Evolutionary conservation across 2,113 vertebrate species (phyloP).

Genomic region (Leucopsar rothschildi): DNA sequence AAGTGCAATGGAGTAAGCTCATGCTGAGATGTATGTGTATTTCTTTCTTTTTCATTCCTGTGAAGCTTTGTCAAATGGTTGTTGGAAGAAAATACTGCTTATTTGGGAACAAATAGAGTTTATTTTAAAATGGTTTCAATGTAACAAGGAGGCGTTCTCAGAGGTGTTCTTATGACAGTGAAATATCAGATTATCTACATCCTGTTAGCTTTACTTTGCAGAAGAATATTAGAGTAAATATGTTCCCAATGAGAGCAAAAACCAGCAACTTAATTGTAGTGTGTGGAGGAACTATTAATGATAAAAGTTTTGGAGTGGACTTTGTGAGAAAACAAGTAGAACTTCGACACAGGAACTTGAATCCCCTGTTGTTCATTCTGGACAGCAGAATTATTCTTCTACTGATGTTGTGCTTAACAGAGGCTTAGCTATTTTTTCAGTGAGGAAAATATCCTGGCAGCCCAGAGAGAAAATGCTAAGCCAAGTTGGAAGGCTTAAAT

Average conservation of each 20-base stretch:
- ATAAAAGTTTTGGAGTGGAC: not conserved
- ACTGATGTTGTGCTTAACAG: conserved; percentile 36
- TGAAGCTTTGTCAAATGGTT: not conserved
- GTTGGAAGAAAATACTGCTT: not conserved
- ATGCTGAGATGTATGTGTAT: not conserved
- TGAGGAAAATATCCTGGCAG: conserved; percentile 34
- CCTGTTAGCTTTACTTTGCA: not conserved
- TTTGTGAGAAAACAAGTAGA: conserved; percentile 1
- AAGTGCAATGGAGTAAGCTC: not conserved
- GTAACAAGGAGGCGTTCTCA: not conserved
- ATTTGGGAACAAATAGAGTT: not conserved
- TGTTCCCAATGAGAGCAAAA: not conserved
- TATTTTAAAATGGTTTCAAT: not conserved
- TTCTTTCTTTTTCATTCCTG: not conserved
- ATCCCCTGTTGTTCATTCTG: not conserved
- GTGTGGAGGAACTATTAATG: not conserved
- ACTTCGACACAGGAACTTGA: not conserved
- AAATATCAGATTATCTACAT: not conserved
- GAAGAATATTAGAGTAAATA: not conserved
- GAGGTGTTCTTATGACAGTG: rapidly evolving
- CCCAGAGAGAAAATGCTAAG: not conserved
- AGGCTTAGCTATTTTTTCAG: conserved; percentile 50
- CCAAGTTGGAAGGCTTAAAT: conserved; percentile 59
- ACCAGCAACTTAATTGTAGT: not conserved
- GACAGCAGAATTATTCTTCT: conserved; percentile 20